Conservation (phyloP, 1,140 invertebrate genomes). For the Trialeurodes vaporariorum region DNA sequence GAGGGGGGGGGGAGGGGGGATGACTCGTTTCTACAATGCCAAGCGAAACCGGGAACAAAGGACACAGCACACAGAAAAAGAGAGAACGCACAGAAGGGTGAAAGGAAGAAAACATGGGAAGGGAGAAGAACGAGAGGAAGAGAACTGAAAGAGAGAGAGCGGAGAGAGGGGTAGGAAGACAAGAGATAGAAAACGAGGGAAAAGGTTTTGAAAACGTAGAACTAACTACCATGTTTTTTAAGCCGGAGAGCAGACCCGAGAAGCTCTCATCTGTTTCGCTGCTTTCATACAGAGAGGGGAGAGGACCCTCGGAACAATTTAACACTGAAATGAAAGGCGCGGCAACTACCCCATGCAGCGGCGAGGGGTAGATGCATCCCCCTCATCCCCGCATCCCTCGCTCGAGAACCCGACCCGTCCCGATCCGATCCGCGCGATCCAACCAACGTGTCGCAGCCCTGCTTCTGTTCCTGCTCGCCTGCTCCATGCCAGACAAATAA, state of each 20-base stretch:
- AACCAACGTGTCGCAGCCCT: no score
- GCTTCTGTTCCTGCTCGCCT: no score
- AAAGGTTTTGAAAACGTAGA: not conserved
- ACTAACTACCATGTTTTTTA: not conserved
- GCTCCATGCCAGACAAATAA: not conserved
- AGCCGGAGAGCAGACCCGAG: no score
- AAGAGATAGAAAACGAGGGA: not conserved
- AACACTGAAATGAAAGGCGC: not conserved
- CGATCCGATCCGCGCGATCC: not conserved
- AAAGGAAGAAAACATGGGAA: not conserved
- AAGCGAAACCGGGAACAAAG: not conserved
- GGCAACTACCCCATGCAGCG: no score
- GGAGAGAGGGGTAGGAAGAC: not conserved
- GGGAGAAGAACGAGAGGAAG: not conserved
- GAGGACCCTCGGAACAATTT: not conserved
- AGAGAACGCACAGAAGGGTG: not conserved
- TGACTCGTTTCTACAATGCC: not conserved
- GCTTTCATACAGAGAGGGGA: no score
- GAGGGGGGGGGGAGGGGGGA: not conserved
- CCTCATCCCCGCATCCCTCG: not conserved
- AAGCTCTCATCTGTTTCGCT: no score
- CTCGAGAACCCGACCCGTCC: not conserved
- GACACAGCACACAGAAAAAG: not conserved
- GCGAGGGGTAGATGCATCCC: no score
- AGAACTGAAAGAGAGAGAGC: not conserved